These are phyloP conservation scores for Propsilocerus akamusi DNA, from an alignment of 1,140 invertebrate species.

Conservation along the genomic window DNA sequence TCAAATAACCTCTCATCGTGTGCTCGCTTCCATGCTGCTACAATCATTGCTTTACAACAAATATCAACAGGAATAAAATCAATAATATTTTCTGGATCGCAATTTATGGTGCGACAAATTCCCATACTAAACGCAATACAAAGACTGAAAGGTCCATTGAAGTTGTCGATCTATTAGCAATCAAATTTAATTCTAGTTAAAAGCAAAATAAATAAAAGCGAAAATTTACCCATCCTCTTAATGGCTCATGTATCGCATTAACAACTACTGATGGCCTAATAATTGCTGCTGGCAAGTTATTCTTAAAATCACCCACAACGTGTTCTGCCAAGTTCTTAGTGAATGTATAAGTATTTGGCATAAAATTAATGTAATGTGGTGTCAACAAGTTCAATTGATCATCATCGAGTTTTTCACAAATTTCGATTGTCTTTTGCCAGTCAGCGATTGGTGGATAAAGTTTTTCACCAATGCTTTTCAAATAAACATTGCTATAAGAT, in stretches of 20 bases:
- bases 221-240: background rate
- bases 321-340: conserved; percentile 47
- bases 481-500: conserved; percentile 38
- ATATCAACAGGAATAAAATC: conserved; percentile 36
- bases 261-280: conserved; percentile 65
- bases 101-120: conserved; percentile 21
- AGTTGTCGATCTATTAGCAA: conserved; percentile 42
- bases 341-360: conserved; percentile 47
- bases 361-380: conserved; percentile 5
- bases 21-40: conserved; percentile 27
- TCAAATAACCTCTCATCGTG: background rate
- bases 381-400: conserved; percentile 33
- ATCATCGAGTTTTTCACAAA: conserved; percentile 43
- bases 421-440: conserved; percentile 47
- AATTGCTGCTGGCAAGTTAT: conserved; percentile 52
- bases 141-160: conserved; percentile 40
- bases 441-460: conserved; percentile 45
- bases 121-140: conserved; percentile 30
- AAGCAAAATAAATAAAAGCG: no score
- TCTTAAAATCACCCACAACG: conserved; percentile 41
- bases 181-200: background rate
- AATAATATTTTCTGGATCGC: conserved; percentile 6
- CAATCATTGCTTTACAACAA: conserved; percentile 38
- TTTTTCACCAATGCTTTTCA: conserved; percentile 29
- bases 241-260: background rate